Base-by-base conservation (phyloP, 35 echinoderm and acorn worm genomes). In the Eucidaris tribuloides region DNA sequence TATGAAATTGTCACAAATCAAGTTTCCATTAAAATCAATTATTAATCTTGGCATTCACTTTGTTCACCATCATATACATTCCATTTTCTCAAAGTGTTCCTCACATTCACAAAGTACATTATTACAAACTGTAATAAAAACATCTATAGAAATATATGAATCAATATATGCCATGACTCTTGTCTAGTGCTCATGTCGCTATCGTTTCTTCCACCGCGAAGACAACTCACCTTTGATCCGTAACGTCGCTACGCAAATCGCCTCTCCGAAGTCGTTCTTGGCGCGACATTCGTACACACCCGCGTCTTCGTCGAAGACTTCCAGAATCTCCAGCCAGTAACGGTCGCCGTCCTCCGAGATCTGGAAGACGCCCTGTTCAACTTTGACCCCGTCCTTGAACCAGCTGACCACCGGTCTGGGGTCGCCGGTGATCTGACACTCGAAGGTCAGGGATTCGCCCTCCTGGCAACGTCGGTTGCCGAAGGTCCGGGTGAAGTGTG, bases 291-390 rank as follows among this genome's bases (percentile, higher is more conserved):
- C 79, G 64, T 92, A 97, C 62, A 88, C 80, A 35, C 94, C 94
- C 3, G 80, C 94, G 74, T 97, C 94, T 46, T 88, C 89, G 15
- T 88, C 89, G 57, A 97, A 92, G 15, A 97, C 94, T 52, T 97
- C 94, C 14, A 46, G 25, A 20, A 97, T 92, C 42, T 65, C 83
- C 66, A 97, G 94, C 20, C 61, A 62, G 45, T 97, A 63, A 29
- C 39, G 65, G 3, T 91, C 68, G n/a, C 74, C 80, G 6, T 88
- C 77, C 40, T 82, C 41, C 18, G 76, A 39, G 57, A 93, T 87
- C 35, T 90, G 79, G 31, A 89, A 90, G 33, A 93, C 91, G n/a
- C 94, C 85, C 27, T 81, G 80, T 52, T 84, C 85, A 35, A 92
- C 94, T 1, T 78, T 77, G 19, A 87, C 66, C 17, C 90, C 90